Conservation (phyloP, 1,140 invertebrate genomes). For the Papilio machaon region DNA sequence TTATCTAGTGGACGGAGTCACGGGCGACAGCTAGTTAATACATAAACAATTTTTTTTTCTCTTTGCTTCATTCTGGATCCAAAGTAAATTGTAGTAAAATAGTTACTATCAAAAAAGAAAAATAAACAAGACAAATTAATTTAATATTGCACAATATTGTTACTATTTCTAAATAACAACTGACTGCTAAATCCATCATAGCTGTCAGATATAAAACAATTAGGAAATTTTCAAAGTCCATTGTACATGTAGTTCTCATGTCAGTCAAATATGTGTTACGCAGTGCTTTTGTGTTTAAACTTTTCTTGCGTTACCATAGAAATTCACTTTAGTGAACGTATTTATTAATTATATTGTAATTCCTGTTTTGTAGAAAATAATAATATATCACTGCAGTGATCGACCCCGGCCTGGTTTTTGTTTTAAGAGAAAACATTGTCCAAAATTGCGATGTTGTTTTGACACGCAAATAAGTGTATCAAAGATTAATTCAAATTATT, state of each 20-base stretch:
- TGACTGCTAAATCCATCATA: background rate
- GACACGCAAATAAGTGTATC: background rate
- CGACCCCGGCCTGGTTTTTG: constrained; percentile 13
- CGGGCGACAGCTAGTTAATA: no score
- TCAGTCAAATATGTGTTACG: background rate
- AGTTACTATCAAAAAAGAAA: background rate
- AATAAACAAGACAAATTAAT: background rate
- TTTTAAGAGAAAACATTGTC: background rate
- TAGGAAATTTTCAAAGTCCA: constrained; percentile 1
- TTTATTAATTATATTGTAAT: no score
- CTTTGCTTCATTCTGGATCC: no score
- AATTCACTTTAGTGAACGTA: no score
- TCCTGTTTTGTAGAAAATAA: no score
- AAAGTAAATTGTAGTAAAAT: no score
- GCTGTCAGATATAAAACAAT: constrained; percentile 3
- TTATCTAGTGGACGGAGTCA: no score
- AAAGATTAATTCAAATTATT: background rate
- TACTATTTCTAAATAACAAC: background rate
- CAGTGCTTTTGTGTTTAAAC: background rate
- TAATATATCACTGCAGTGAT: background rate
- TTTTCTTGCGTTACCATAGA: no score
- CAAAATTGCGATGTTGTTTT: background rate
- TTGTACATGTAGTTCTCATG: background rate
- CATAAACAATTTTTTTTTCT: no score
- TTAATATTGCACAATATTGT: background rate